A percentile compares a stretch with the other conserved stretches of the same genome.
Evolutionary conservation across 2,888 invertebrate genomes (phyloP).

Genomic region (Fissipunctia ypsillon): DNA sequence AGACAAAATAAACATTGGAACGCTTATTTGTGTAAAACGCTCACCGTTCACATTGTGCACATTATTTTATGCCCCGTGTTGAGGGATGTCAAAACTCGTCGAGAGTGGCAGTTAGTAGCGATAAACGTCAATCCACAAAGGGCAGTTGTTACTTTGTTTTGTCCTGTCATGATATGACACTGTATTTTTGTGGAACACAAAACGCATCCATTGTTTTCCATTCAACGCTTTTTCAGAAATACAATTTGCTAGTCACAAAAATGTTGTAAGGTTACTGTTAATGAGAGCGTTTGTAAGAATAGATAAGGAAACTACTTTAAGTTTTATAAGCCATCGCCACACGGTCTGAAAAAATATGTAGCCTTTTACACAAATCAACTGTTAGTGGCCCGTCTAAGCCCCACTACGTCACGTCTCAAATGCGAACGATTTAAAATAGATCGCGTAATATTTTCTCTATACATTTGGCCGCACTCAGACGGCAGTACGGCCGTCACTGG

Average conservation of each 20-base stretch:
- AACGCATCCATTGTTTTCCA: neutral
- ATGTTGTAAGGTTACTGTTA: neutral
- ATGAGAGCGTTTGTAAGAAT: neutral
- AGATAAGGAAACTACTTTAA: too few species aligned
- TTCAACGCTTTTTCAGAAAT: neutral
- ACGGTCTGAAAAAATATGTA: neutral
- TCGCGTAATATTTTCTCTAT: constrained; percentile 64
- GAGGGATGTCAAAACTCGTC: neutral
- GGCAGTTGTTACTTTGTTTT: neutral
- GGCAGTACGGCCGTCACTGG: constrained; percentile 38
- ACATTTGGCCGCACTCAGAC: constrained; percentile 55
- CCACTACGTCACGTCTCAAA: constrained; percentile 37
- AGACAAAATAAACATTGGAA: too few species aligned
- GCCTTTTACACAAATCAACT: neutral
- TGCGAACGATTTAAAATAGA: constrained; percentile 58
- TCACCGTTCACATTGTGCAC: neutral
- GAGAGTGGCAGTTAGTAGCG: neutral
- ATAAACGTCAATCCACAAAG: neutral
- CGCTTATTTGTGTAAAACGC: neutral
- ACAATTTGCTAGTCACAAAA: neutral
- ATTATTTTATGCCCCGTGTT: neutral
- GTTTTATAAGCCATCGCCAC: neutral
- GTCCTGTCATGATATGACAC: neutral
- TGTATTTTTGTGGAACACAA: neutral
- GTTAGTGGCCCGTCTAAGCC: constrained; percentile 15